phyloP scores from a whole-genome alignment of 2,888 invertebrate species.

The Caenorhabditis sp. region DNA sequence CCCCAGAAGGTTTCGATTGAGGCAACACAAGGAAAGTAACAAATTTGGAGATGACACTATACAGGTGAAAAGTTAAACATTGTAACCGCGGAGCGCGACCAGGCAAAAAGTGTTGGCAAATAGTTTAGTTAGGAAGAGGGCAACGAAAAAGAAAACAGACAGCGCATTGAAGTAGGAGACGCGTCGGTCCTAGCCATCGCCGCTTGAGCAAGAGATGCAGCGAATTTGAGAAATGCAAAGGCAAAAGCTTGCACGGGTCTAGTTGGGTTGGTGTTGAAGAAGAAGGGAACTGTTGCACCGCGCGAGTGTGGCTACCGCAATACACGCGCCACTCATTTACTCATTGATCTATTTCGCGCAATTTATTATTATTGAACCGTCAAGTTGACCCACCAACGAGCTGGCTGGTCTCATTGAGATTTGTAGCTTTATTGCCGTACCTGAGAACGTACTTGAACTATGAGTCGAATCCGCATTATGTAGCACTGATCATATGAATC shows the following conservation, averaged over 20 bases:
- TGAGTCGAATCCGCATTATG: too few relatives aligned
- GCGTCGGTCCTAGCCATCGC: not conserved
- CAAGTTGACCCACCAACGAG: not conserved
- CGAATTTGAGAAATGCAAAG: conserved; percentile 38
- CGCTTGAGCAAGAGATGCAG: conserved; percentile 37
- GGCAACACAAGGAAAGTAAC: conserved; percentile 23
- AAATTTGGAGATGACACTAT: conserved; percentile 49
- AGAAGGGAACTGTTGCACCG: conserved; percentile 61
- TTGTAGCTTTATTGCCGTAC: too few relatives aligned
- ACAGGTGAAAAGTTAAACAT: conserved; percentile 59
- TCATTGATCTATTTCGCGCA: conserved; percentile 57
- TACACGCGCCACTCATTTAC: conserved; percentile 55
- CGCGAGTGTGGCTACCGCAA: conserved; percentile 47
- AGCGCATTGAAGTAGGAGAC: conserved; percentile 30
- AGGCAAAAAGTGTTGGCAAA: conserved; percentile 66
- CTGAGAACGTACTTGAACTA: too few relatives aligned
- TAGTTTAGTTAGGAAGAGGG: conserved; percentile 58
- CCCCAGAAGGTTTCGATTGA: not conserved
- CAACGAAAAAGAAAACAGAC: conserved; percentile 53
- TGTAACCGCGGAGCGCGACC: conserved; percentile 49
- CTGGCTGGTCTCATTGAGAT: too few relatives aligned
- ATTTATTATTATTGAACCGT: conserved; percentile 33
- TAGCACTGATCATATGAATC: too few relatives aligned
- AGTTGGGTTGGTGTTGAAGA: conserved; percentile 31
- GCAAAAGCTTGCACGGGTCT: conserved; percentile 41